Conservation (phyloP, 1,140 invertebrate species). For the Drosophila erecta region DNA sequence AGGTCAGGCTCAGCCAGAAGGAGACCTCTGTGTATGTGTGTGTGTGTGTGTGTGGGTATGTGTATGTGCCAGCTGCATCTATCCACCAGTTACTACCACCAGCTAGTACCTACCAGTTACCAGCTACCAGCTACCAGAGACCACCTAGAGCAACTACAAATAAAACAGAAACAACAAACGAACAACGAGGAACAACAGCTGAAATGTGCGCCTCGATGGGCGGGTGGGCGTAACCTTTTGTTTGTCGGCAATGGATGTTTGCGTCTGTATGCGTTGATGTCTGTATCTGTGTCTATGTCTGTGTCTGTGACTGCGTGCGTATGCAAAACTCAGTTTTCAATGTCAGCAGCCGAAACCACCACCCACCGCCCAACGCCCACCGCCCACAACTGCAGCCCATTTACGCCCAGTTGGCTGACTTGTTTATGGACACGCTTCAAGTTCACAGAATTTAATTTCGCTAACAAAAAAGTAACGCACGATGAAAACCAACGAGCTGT, state of each 20-base stretch:
- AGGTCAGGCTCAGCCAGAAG: conserved; percentile 46
- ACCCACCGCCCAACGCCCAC: neutral
- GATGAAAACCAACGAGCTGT: neutral
- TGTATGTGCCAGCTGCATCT: too few relatives aligned
- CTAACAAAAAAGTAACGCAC: neutral
- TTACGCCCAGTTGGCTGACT: conserved; percentile 27
- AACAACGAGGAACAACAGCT: conserved; percentile 33
- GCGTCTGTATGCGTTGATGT: conserved; percentile 17
- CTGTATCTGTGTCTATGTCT: conserved; percentile 11
- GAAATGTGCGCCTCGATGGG: conserved; percentile 47
- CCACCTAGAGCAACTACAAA: conserved; percentile 16
- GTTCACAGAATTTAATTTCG: conserved; percentile 36
- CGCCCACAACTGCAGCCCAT: conserved; percentile 4
- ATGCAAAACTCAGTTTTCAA: conserved; percentile 69
- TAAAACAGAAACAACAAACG: conserved; percentile 35
- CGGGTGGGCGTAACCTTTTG: conserved; percentile 68
- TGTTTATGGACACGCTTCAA: conserved; percentile 51
- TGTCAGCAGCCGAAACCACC: conserved; percentile 60
- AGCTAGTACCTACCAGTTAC: neutral
- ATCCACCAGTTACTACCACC: neutral
- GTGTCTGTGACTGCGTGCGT: conserved; percentile 40
- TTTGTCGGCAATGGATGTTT: conserved; percentile 47
- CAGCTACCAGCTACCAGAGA: neutral
- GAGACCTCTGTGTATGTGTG: neutral
- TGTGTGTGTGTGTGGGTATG: too few relatives aligned